Percentiles rank a stretch among this genome's conserved stretches.
Evolutionary conservation across 2,888 invertebrate genomes (phyloP).

Genomic region (Brachylomia viminalis): DNA sequence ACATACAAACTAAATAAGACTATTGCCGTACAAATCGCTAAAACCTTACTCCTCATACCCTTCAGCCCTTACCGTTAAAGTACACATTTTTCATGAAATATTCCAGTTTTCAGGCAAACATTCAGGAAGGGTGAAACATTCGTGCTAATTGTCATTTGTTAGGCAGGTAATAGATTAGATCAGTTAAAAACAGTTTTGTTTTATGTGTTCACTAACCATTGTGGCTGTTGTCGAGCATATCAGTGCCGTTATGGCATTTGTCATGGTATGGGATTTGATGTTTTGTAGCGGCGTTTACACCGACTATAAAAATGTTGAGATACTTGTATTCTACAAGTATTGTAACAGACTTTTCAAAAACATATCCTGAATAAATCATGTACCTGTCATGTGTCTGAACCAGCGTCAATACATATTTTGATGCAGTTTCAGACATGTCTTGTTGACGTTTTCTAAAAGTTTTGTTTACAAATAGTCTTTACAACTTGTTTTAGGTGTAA

Average conservation of each 20-base stretch:
- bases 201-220: constrained; percentile 62
- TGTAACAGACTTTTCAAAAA: no score
- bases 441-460: no score
- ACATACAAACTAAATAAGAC: neutral
- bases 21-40: neutral
- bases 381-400: no score
- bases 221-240: constrained; percentile 37
- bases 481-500: no score
- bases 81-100: constrained; percentile 78
- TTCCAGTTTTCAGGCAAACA: constrained; percentile 72
- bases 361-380: no score
- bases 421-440: no score
- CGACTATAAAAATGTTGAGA: no score
- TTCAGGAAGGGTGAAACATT: constrained; percentile 73
- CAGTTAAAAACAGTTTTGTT: constrained; percentile 57
- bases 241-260: constrained; percentile 24
- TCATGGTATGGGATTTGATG: neutral
- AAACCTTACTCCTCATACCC: constrained; percentile 53
- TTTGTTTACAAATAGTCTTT: no score
- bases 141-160: constrained; percentile 63
- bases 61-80: constrained; percentile 68
- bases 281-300: no score
- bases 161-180: constrained; percentile 50
- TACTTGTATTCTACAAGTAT: no score
- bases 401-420: no score